Evolutionary conservation across 2,797 vertebrate species (phyloP).

Genomic region (Capromys pilorides): DNA sequence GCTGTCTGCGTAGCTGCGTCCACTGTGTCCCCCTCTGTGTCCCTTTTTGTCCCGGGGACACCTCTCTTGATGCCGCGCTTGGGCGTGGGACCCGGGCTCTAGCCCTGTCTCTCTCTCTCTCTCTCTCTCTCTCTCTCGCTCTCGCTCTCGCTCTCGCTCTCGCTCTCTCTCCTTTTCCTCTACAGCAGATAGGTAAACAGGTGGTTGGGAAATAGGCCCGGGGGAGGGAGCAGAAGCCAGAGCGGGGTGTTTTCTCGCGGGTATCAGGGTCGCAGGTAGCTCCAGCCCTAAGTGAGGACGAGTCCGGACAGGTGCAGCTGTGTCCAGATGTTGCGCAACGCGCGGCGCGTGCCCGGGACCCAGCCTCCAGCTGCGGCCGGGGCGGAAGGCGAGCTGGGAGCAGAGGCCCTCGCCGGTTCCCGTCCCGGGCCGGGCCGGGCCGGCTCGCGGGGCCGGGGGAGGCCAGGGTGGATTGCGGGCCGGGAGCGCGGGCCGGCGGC

Average conservation of each 20-base stretch:
- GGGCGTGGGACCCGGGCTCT: not conserved
- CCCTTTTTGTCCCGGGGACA: not conserved
- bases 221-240: not conserved
- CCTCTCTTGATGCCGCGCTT: not conserved
- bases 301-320: conserved; percentile 71
- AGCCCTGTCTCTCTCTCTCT: not conserved
- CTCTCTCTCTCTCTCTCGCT: too few relatives aligned
- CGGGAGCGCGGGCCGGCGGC: conserved; percentile 16
- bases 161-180: not conserved
- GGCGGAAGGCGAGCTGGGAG: not conserved
- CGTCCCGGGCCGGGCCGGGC: not conserved
- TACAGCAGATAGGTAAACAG: conserved; percentile 48
- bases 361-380: not conserved
- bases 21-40: not conserved
- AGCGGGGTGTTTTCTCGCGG: conserved; percentile 10
- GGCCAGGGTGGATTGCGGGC: not conserved
- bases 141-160: too few relatives aligned
- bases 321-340: conserved; percentile 56
- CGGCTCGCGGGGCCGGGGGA: not conserved
- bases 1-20: not conserved
- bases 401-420: not conserved
- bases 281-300: conserved; percentile 23
- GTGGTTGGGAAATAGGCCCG: conserved; percentile 39
- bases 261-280: conserved; percentile 68
- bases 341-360: conserved; percentile 56